phyloP scores from a whole-genome alignment of 2,113 vertebrate genomes.

The Thunnus thynnus region DNA sequence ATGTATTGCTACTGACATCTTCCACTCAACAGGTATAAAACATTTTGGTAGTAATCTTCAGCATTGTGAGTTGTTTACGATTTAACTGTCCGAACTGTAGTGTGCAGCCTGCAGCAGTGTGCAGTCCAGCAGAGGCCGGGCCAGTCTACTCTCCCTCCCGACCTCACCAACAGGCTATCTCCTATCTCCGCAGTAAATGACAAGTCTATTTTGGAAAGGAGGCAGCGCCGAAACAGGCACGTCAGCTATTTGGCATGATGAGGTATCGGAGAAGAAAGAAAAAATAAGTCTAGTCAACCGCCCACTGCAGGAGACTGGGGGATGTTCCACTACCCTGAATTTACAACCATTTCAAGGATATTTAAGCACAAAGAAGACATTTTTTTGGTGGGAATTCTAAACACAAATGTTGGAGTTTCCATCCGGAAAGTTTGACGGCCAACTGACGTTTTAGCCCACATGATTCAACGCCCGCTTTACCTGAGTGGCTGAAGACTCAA shows the following conservation, averaged over 20 bases:
- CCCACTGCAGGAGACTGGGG: constrained; percentile 78
- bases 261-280: constrained; percentile 77
- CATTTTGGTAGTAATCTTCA: neutral
- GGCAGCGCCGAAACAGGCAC: constrained; percentile 83
- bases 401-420: constrained; percentile 34
- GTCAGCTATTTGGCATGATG: constrained; percentile 85
- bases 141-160: constrained; percentile 13
- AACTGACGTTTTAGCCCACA: constrained; percentile 27
- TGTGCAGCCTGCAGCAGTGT: constrained; percentile 27
- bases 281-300: constrained; percentile 73
- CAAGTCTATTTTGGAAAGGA: constrained; percentile 94
- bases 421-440: constrained; percentile 29
- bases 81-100: neutral
- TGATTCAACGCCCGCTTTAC: constrained; percentile 59
- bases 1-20: neutral
- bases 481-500: constrained; percentile 69
- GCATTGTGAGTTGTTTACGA: constrained; percentile 19
- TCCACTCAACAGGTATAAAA: neutral
- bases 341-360: constrained; percentile 74
- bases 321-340: constrained; percentile 78
- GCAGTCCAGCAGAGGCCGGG: constrained; percentile 32
- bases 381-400: constrained; percentile 47
- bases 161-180: constrained; percentile 71
- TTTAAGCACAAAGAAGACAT: constrained; percentile 54
- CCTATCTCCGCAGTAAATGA: constrained; percentile 81